Percentiles rank a stretch among this genome's conserved stretches.
phyloP scores from a whole-genome alignment of 2,888 invertebrate genomes.

The Tethea ocularis region DNA sequence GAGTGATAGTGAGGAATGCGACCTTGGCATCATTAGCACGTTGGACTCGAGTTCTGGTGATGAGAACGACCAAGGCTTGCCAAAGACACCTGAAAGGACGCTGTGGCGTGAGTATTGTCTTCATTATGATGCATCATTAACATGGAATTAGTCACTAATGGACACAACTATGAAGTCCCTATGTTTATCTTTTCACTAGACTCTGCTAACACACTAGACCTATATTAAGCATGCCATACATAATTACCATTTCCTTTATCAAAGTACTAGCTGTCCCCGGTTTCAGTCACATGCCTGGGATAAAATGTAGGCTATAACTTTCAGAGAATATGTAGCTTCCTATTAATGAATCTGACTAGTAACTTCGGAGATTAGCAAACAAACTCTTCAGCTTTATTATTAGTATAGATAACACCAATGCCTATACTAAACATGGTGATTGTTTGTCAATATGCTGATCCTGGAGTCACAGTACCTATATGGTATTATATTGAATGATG shows the following conservation, averaged over 20 bases:
- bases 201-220: background rate
- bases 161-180: background rate
- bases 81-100: slow-evolving; percentile 64
- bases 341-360: too few species aligned
- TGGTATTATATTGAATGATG: too few species aligned
- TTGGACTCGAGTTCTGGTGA: slow-evolving; percentile 79
- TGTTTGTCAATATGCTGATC: too few species aligned
- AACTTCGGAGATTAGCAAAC: too few species aligned
- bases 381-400: too few species aligned
- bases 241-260: background rate
- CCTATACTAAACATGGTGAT: background rate
- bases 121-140: slow-evolving; percentile 1
- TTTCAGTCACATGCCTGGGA: too few species aligned
- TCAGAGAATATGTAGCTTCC: too few species aligned
- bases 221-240: background rate
- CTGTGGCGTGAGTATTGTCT: slow-evolving; percentile 65
- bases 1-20: slow-evolving; percentile 79
- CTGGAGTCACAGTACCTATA: too few species aligned
- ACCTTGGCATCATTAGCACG: slow-evolving; percentile 84
- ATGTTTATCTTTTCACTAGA: background rate
- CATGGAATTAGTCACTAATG: background rate
- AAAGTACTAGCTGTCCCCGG: background rate
- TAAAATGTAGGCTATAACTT: too few species aligned
- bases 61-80: slow-evolving; percentile 63
- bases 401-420: background rate